These are phyloP conservation scores for Callaeas wilsoni DNA, from an alignment of 2,113 vertebrate genomes.

Conservation along the genomic window DNA sequence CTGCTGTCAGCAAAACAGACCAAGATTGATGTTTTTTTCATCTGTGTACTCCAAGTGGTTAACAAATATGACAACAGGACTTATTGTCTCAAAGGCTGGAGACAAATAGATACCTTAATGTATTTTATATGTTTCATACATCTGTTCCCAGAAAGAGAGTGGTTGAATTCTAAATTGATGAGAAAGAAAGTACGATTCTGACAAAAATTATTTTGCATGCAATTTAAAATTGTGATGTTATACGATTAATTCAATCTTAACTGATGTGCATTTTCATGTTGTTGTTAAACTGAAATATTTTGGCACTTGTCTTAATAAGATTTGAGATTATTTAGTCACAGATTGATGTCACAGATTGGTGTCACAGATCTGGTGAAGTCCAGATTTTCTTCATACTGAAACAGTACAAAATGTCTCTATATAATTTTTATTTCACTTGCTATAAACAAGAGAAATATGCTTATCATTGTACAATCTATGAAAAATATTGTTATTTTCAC, in stretches of 20 bases:
- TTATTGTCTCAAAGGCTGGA: background rate
- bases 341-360: background rate
- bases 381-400: background rate
- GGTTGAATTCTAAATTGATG: background rate
- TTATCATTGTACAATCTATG: background rate
- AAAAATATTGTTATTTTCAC: background rate
- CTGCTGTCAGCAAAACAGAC: background rate
- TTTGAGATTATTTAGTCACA: background rate
- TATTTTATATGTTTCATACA: background rate
- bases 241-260: background rate
- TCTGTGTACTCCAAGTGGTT: background rate
- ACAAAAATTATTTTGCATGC: background rate
- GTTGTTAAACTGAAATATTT: background rate
- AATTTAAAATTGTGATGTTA: background rate
- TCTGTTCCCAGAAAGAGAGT: background rate
- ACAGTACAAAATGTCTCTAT: background rate
- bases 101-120: background rate
- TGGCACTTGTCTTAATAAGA: background rate
- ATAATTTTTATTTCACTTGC: background rate
- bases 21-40: background rate
- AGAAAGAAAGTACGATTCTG: background rate
- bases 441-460: background rate
- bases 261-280: background rate
- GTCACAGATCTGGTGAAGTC: background rate
- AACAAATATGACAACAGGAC: background rate